These are phyloP conservation scores for Scomber scombrus DNA, from an alignment of 2,113 vertebrate genomes.

Conservation along the genomic window DNA sequence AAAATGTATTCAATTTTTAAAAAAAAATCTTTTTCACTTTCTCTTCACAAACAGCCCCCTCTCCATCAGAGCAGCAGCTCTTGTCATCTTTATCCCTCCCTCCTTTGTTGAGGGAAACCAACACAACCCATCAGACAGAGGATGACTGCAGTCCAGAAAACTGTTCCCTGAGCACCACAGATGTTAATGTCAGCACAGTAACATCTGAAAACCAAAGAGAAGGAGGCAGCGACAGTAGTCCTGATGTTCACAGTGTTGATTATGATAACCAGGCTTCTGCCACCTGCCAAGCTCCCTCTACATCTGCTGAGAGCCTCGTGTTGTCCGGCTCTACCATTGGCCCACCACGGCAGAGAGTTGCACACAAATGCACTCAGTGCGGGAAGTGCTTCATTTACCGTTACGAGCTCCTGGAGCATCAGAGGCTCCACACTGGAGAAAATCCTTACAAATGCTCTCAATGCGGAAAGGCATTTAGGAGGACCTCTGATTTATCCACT, in stretches of 20 bases:
- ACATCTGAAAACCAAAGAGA: constrained; percentile 18
- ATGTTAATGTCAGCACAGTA: constrained; percentile 2
- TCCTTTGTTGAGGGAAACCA: background rate
- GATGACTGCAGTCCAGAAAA: background rate
- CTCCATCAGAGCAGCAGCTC: constrained; percentile 56
- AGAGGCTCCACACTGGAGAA: constrained; percentile 64
- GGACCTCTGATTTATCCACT: constrained; percentile 52
- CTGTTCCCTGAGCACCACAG: background rate
- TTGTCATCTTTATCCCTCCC: constrained; percentile 53
- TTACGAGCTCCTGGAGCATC: constrained; percentile 66
- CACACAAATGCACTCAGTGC: constrained; percentile 67
- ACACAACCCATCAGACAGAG: background rate
- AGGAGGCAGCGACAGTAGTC: background rate
- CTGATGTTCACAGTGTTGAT: background rate
- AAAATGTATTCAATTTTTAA: no score
- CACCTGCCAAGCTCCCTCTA: constrained; percentile 12
- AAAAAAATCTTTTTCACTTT: background rate
- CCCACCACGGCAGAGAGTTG: constrained; percentile 42
- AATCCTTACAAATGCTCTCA: constrained; percentile 72
- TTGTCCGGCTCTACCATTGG: background rate
- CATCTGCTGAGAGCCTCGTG: constrained; percentile 5
- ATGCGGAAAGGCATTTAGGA: constrained; percentile 65
- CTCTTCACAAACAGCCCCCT: constrained; percentile 34
- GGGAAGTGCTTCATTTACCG: constrained; percentile 63
- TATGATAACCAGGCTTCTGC: background rate